phyloP scores from a whole-genome alignment of 2,888 invertebrate genomes.

The Cordilura impudica region DNA sequence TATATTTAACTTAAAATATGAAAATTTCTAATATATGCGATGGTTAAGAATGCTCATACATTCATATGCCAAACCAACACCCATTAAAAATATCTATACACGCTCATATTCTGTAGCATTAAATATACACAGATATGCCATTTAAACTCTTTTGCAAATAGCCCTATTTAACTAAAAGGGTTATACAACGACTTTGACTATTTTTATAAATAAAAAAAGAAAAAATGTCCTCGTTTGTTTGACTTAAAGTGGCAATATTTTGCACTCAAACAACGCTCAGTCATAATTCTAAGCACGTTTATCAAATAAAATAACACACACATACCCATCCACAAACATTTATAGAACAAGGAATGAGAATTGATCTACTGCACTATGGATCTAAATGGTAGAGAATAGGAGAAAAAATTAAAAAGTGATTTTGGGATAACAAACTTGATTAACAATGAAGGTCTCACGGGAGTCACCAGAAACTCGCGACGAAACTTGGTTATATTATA shows the following conservation, averaged over 20 bases:
- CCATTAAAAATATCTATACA: slow-evolving; percentile 2
- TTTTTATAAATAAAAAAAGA: background rate
- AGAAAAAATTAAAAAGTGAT: no score
- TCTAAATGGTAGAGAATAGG: no score
- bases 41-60: no score
- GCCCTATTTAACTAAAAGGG: slow-evolving; percentile 54
- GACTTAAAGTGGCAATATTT: slow-evolving; percentile 58
- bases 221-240: slow-evolving; percentile 33
- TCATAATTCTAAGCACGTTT: slow-evolving; percentile 60
- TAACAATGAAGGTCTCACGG: no score
- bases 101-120: slow-evolving; percentile 6
- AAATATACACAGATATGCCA: slow-evolving; percentile 52
- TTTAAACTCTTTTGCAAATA: slow-evolving; percentile 51
- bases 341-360: no score
- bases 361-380: no score
- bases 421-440: no score
- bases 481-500: no score
- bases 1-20: background rate
- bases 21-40: background rate
- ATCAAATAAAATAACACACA: slow-evolving; percentile 43
- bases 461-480: no score
- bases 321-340: background rate
- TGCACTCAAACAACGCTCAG: slow-evolving; percentile 53
- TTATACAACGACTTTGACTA: background rate
- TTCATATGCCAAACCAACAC: background rate